Conservation (phyloP, 2,888 invertebrate genomes). For the Polymixis flavicincta region DNA sequence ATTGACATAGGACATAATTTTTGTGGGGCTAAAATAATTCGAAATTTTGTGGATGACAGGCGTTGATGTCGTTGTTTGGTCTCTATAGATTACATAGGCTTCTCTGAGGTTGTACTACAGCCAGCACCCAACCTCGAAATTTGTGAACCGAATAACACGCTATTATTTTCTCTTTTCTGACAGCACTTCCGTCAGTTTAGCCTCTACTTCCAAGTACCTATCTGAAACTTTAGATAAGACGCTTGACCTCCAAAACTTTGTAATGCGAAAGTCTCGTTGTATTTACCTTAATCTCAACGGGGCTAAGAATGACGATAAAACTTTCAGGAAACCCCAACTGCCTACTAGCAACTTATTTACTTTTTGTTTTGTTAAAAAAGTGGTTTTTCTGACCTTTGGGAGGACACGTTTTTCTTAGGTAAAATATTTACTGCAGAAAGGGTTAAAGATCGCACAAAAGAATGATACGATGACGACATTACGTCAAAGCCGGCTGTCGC, state of each 20-base stretch:
- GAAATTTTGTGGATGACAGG: too few species aligned
- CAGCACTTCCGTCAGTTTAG: neutral
- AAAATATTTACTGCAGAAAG: slow-evolving; percentile 11
- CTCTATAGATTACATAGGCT: too few species aligned
- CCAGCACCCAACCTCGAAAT: neutral
- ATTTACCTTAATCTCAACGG: slow-evolving; percentile 48
- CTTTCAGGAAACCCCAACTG: slow-evolving; percentile 43
- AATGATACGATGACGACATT: too few species aligned
- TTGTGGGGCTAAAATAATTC: neutral
- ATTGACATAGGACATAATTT: neutral
- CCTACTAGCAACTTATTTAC: slow-evolving; percentile 40
- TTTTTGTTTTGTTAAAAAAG: slow-evolving; percentile 41
- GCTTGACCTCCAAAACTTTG: slow-evolving; percentile 40
- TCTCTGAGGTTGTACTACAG: neutral
- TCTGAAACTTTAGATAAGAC: slow-evolving; percentile 39
- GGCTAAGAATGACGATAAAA: slow-evolving; percentile 48
- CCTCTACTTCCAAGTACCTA: slow-evolving; percentile 1
- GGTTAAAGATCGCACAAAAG: neutral
- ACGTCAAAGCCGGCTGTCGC: too few species aligned
- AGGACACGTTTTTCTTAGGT: slow-evolving; percentile 25
- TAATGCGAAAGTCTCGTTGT: slow-evolving; percentile 46
- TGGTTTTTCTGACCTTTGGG: slow-evolving; percentile 43
- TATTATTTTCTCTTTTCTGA: neutral
- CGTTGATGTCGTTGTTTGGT: neutral
- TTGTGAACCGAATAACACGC: neutral